Evolutionary conservation across 2,113 vertebrate species (phyloP), one percentile per base, ranked within the genome.

Genomic region (Balaeniceps rex): DNA sequence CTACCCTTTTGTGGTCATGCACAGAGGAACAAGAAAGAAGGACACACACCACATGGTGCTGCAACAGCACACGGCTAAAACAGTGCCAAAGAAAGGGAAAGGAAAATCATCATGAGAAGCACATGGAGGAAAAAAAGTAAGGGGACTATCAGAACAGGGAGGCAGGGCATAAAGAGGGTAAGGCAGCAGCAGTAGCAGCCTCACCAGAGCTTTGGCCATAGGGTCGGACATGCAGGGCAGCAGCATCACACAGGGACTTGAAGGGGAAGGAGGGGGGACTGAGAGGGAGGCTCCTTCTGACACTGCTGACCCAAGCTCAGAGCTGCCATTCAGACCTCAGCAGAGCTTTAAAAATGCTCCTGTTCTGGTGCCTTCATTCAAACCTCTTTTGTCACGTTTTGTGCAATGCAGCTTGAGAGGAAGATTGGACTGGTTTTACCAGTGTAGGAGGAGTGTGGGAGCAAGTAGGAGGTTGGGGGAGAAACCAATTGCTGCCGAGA

Each of bases 191-290:
- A 65, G 9, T 3, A 64, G 24, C 24, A 90, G n/a, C 28, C 31
- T 71, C 49, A 12, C 8, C 28, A 78, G 65, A 57, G 9, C 42
- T 92, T 51, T 82, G 65, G 26, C 40, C 36, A 15, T 1, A 4
- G 33, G 7, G 10, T 18, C 1, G 2, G 38, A 33, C 10, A 6
- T n/a, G 12, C 0, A 1, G 52, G 34, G 10, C 58, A 78, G 40
- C 80, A 81, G 19, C n/a, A 42, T 55, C 23, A 47, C 24, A 61
- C 14, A 28, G 24, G 19, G 34, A 26, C 33, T 55, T 55, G 51
- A 58, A 36, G 26, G 10, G 22, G 24, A 61, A 33, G 19, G n/a
- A 75, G 9, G 2, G 2, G 8, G 14, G 3, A 12, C 14, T 26
- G 18, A 12, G 28, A 82, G 42, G 76, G 47, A 38, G 14, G 6